These are phyloP conservation scores for Jaculus jaculus DNA, from an alignment of 2,113 vertebrate genomes.

Conservation along the genomic window DNA sequence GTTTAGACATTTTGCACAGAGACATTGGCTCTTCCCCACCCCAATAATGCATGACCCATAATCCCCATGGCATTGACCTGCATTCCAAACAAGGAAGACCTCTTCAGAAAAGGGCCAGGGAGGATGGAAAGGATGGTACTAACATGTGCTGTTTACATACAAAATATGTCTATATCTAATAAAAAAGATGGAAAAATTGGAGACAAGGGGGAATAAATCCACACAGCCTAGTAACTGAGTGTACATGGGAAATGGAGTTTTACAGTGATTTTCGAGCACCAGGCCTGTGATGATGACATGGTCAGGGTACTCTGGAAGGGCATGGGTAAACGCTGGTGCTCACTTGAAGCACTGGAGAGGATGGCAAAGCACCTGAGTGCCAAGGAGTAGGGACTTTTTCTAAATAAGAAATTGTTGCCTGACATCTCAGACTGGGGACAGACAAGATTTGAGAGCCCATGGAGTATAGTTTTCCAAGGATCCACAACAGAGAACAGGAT, in stretches of 20 bases:
- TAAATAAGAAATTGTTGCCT: neutral
- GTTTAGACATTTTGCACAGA: too few species aligned
- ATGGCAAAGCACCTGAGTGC: accelerated
- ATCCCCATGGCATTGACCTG: too few species aligned
- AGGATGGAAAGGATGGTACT: too few species aligned
- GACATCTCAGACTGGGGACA: accelerated
- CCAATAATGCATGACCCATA: too few species aligned
- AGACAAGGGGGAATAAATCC: neutral
- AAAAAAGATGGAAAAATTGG: too few species aligned
- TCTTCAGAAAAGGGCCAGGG: too few species aligned
- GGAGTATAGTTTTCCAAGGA: accelerated
- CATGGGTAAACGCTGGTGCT: accelerated
- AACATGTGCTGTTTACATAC: too few species aligned
- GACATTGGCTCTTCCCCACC: too few species aligned
- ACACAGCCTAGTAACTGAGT: accelerated
- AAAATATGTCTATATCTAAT: too few species aligned
- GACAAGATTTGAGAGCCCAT: neutral
- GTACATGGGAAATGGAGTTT: neutral
- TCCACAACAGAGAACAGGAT: accelerated
- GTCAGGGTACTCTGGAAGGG: neutral
- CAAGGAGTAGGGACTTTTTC: accelerated
- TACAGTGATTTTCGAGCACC: neutral
- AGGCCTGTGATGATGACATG: neutral
- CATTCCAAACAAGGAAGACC: too few species aligned
- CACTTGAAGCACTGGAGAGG: accelerated